Evolutionary conservation across 2,113 vertebrate species (phyloP).

Genomic region (Rutilus rutilus): DNA sequence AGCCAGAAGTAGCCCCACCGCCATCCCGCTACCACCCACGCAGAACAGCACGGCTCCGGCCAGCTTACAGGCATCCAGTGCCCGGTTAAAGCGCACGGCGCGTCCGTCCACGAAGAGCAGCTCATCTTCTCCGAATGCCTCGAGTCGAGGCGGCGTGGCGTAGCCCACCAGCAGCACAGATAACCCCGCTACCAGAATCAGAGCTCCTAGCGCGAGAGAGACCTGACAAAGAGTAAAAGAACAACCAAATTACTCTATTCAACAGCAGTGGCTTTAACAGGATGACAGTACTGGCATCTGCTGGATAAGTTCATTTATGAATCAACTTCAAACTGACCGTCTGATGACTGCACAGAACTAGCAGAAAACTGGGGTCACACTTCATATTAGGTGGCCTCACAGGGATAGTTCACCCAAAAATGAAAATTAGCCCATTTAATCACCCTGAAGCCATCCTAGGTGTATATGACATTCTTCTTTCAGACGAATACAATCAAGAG

Average conservation of each 20-base stretch:
- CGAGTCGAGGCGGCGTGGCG: slow-evolving; percentile 86
- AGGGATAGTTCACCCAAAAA: no score
- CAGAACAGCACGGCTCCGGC: slow-evolving; percentile 92
- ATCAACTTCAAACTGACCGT: not conserved
- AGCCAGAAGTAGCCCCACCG: slow-evolving; percentile 88
- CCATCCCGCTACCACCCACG: slow-evolving; percentile 86
- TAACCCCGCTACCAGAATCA: slow-evolving; percentile 88
- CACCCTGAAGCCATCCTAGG: no score
- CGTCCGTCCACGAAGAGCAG: slow-evolving; percentile 86
- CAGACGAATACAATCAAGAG: no score
- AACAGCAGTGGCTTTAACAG: no score
- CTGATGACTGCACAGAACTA: not conserved
- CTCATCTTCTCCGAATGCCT: slow-evolving; percentile 92
- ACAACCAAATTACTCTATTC: not conserved
- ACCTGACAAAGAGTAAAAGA: slow-evolving; percentile 75
- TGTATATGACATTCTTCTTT: no score
- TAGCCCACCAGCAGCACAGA: slow-evolving; percentile 90
- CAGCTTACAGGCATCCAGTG: slow-evolving; percentile 92
- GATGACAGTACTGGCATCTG: not conserved
- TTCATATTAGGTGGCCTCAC: no score
- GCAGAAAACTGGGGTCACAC: not conserved
- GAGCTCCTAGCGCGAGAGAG: slow-evolving; percentile 87
- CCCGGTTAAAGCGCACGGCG: slow-evolving; percentile 87
- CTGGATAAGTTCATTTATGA: not conserved
- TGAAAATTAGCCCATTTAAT: no score